A percentile compares a stretch with the other conserved stretches of the same genome.
Evolutionary conservation across 2,888 invertebrate species (phyloP).

Genomic region (Amphipoea oculea): DNA sequence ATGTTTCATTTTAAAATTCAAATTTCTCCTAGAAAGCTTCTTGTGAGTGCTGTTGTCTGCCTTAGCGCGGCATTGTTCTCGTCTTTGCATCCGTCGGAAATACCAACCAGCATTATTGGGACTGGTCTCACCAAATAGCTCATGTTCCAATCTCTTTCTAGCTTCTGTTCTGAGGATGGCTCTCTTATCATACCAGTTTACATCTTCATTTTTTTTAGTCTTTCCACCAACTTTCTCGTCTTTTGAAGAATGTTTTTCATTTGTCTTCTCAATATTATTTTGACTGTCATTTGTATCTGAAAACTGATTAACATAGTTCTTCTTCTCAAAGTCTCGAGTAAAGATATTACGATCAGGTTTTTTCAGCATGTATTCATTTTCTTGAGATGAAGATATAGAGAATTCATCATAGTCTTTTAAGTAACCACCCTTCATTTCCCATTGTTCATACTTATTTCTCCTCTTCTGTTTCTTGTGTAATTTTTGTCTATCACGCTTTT

Average conservation of each 20-base stretch:
- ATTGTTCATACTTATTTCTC: conserved; percentile 85
- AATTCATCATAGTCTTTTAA: conserved; percentile 84
- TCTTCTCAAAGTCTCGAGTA: conserved; percentile 69
- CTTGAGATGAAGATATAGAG: conserved; percentile 75
- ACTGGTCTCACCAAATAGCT: conserved; percentile 79
- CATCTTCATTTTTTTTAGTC: conserved; percentile 68
- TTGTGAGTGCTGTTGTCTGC: conserved; percentile 81
- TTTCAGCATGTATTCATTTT: conserved; percentile 72
- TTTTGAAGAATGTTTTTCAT: conserved; percentile 45
- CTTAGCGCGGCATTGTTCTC: conserved; percentile 86
- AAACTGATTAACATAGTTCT: conserved; percentile 69
- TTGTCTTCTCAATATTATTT: conserved; percentile 56
- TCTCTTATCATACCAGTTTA: conserved; percentile 84
- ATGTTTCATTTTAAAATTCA: conserved; percentile 85
- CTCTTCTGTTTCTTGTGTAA: conserved; percentile 84
- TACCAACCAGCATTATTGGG: conserved; percentile 86
- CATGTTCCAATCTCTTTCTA: conserved; percentile 81
- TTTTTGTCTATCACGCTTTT: conserved; percentile 83
- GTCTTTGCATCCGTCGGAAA: conserved; percentile 85
- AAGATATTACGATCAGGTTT: conserved; percentile 70
- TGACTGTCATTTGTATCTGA: conserved; percentile 65
- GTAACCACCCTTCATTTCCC: conserved; percentile 86
- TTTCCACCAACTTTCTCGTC: conserved; percentile 58
- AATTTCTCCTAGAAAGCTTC: conserved; percentile 79
- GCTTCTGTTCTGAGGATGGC: conserved; percentile 80